phyloP scores from a whole-genome alignment of 2,797 vertebrate species.

The Ptychobarbus kaznakovi region DNA sequence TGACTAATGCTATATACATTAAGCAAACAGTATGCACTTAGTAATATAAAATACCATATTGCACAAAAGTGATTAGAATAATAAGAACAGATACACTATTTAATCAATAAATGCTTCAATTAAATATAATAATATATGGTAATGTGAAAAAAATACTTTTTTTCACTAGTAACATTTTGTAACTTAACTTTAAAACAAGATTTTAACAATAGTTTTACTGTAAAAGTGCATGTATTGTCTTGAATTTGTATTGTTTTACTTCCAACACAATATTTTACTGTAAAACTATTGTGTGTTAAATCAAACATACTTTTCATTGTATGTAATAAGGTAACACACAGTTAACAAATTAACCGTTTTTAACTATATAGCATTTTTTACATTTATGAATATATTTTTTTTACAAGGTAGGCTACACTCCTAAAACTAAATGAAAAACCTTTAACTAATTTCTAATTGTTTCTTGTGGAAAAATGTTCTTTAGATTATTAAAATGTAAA shows the following conservation, averaged over 20 bases:
- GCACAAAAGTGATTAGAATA: not conserved
- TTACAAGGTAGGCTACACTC: not conserved
- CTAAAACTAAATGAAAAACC: not conserved
- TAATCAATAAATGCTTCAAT: not conserved
- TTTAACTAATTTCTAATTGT: no score
- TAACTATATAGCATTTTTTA: not conserved
- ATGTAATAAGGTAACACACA: not conserved
- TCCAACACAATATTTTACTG: not conserved
- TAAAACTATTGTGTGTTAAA: not conserved
- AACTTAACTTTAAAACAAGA: not conserved
- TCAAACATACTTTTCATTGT: not conserved
- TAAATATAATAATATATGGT: not conserved
- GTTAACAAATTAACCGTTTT: not conserved
- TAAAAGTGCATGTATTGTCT: not conserved
- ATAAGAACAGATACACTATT: not conserved
- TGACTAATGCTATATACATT: not conserved
- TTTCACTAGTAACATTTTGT: not conserved
- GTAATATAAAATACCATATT: not conserved
- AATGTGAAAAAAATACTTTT: not conserved
- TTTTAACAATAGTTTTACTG: not conserved
- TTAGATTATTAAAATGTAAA: not conserved
- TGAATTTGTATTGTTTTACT: not conserved
- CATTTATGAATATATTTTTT: rapidly evolving
- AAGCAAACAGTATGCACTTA: not conserved
- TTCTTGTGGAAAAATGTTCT: not conserved